Evolutionary conservation across 2,888 invertebrate genomes (phyloP), one percentile per base, ranked within the genome.

Genomic region (Pseudanteris insignis): DNA sequence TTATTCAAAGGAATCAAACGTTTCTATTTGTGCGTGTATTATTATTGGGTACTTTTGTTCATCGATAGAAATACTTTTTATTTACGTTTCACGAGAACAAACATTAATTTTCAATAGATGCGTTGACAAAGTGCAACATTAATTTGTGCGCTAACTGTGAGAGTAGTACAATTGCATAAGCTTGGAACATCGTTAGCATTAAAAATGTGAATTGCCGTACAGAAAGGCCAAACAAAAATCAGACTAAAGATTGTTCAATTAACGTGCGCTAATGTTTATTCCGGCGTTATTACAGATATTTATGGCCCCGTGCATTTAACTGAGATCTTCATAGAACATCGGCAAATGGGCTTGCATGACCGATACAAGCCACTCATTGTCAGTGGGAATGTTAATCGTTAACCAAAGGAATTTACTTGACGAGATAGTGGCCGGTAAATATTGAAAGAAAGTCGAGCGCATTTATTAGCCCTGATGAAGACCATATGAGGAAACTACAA

Each of bases 351-450:
- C 54, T 47, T 51, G 54, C 50, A 36, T 46, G 50, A 18, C 47
- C 24, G 38, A 36, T 46, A 47, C 53, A 50, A 40, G 46, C 43
- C 12, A 60, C 51, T 58, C 59, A 64, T 62, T 58, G 58, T 63
- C 62, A 58, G 58, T 44, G 59, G 53, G 57, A 65, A 62, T 48
- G 65, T 65, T 65, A 65, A 65, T 65, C 59, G 65, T 53, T 57
- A 62, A 60, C 62, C 55, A 46, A 38, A 53, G 53, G 58, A 63
- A 63, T 63, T 53, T 59, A 55, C 59, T 59, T 47, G 59, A 55
- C 55, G 54, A 54, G 55, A 58, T 40, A 34, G 54, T 40, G 48
- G 29, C 26, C 50, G 59, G 63, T 50, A 54, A 63, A 63, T 63
- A 57, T 63, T 63, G 62, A 57, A 57, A 53, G 57, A 57, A 53